Evolutionary conservation across 92 coral and sea anemone species (phyloP).

Genomic region (Montipora capitata): DNA sequence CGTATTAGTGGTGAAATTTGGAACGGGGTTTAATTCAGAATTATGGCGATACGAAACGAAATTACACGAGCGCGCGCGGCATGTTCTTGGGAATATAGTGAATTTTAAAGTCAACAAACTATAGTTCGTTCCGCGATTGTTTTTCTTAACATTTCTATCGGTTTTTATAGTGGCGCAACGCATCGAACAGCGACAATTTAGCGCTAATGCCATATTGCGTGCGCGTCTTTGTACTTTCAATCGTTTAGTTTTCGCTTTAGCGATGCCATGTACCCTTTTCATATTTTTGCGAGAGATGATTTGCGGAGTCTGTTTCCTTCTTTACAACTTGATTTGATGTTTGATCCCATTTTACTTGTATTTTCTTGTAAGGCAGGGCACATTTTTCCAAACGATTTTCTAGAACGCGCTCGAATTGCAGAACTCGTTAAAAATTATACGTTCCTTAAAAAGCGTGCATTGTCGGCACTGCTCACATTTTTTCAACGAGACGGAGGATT

Average conservation of each 20-base stretch:
- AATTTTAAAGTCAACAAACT: not conserved
- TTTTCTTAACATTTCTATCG: not conserved
- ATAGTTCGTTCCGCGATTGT: not conserved
- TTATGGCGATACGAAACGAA: slow-evolving; percentile 13
- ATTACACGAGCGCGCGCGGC: slow-evolving; percentile 26
- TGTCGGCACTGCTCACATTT: not conserved
- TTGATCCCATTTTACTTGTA: not conserved
- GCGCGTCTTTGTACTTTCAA: slow-evolving; percentile 34
- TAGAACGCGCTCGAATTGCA: not conserved
- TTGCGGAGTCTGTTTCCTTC: not conserved
- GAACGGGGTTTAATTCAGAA: slow-evolving; percentile 23
- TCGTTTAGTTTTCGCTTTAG: not conserved
- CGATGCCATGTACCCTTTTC: too few species aligned
- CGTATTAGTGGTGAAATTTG: not conserved
- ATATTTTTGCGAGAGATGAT: not conserved
- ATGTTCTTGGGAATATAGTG: not conserved
- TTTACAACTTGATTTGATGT: not conserved
- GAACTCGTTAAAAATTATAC: not conserved
- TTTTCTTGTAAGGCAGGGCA: not conserved
- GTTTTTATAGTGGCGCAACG: slow-evolving; percentile 34
- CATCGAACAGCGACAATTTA: not conserved
- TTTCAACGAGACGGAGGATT: not conserved
- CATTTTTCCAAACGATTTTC: not conserved
- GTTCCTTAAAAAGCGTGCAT: slow-evolving; percentile 2
- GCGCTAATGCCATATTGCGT: slow-evolving; percentile 24